These are phyloP conservation scores for Verasper variegatus DNA, from an alignment of 2,113 vertebrate genomes.

Conservation along the genomic window DNA sequence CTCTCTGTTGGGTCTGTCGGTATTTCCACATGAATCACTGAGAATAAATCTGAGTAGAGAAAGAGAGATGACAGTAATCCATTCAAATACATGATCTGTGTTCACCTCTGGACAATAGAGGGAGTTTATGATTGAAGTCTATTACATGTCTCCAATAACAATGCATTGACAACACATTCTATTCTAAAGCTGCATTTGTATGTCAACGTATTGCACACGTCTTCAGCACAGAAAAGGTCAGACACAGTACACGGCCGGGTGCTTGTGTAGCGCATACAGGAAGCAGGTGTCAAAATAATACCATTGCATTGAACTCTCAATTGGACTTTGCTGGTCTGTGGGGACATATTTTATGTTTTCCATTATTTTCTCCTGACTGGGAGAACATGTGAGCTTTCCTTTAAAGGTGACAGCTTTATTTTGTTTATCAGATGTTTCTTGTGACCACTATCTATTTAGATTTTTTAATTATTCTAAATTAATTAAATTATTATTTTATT, in stretches of 20 bases:
- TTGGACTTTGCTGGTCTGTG: neutral
- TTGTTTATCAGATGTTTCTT: too few relatives aligned
- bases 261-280: neutral
- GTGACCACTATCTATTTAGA: too few relatives aligned
- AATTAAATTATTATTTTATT: too few relatives aligned
- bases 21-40: constrained; percentile 14
- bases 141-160: neutral
- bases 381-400: too few relatives aligned
- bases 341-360: too few relatives aligned
- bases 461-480: too few relatives aligned
- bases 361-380: too few relatives aligned
- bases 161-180: neutral
- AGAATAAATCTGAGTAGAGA: neutral
- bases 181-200: neutral
- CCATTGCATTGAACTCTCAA: neutral
- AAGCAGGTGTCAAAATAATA: neutral
- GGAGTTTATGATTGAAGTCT: neutral
- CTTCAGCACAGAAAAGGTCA: neutral
- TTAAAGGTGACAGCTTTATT: too few relatives aligned
- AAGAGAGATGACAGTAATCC: neutral
- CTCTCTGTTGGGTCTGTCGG: neutral
- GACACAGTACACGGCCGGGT: neutral
- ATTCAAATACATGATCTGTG: neutral
- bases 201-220: neutral
- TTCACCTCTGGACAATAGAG: constrained; percentile 10